Evolutionary conservation across 2,797 vertebrate genomes (phyloP), one percentile per base, ranked within the genome.

Genomic region (Enteromius radiatus): DNA sequence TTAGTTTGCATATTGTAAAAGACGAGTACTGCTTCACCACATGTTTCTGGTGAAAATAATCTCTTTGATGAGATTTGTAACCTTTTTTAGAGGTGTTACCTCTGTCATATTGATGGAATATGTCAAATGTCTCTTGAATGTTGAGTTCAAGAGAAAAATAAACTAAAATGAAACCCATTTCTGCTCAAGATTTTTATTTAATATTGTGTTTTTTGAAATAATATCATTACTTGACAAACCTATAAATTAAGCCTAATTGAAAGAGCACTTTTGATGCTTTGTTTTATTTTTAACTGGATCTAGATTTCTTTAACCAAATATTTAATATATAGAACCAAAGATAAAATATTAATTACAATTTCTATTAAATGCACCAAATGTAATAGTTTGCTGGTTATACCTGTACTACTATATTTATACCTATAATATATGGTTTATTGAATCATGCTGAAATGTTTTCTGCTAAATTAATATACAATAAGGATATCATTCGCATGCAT

Each of bases 1-100:
- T 26, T n/a, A n/a, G n/a, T 84, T 88, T 85, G 87, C 84, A 90
- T 80, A 87, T 84, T 88, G 87, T 90, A 86, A 86, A 87, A 41
- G 69, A 36, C 3, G 52, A 56, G 31, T 23, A 43, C 14, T 82
- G 21, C 36, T 4, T 41, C 69, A 63, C 56, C 74, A 82, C 43
- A 52, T 74, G 19, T 84, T 86, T 84, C 81, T 84, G 41, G 38
- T 61, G 67, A 64, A 63, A 84, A 82, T 63, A 10, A 47, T 47
- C 59, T 63, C 31, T 76, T 63, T 28, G 45, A 45, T 11, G 56
- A 43, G 23, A 17, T 76, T 0, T 33, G 56, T 64, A 63, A 14
- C 33, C 52, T 61, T n/a, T n/a, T 63, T 69, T 65, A 36, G n/a
- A 61, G 64, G 68, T 38, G 36, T 64, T 28, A 10, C 6, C 56